A percentile compares a stretch with the other conserved stretches of the same genome.
phyloP scores from a whole-genome alignment of 1,140 invertebrate species.

The Dinoponera quadriceps region DNA sequence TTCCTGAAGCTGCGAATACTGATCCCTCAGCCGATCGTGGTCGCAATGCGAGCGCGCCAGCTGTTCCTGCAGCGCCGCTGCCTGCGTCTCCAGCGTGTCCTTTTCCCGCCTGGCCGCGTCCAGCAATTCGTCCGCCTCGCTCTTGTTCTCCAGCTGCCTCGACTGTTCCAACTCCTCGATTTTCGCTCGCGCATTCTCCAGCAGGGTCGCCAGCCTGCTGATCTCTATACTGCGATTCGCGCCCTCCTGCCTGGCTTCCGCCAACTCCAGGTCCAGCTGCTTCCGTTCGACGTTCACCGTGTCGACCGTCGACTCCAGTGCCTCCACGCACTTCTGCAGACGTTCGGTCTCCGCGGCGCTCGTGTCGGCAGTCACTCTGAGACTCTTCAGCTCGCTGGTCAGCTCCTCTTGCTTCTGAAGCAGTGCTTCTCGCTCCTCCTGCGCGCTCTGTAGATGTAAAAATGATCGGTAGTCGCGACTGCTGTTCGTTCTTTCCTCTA shows the following conservation, averaged over 20 bases:
- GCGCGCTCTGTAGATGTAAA: conserved; percentile 87
- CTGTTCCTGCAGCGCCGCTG: conserved; percentile 91
- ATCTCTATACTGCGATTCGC: conserved; percentile 90
- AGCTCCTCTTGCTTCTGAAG: conserved; percentile 93
- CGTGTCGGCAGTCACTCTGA: conserved; percentile 84
- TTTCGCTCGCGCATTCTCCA: conserved; percentile 93
- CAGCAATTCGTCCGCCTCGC: conserved; percentile 88
- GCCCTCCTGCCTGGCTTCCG: conserved; percentile 88
- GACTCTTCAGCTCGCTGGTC: conserved; percentile 87
- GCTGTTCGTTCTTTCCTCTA: not conserved
- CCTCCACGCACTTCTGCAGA: conserved; percentile 88
- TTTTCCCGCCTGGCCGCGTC: conserved; percentile 90
- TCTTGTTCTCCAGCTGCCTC: conserved; percentile 81
- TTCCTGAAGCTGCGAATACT: conserved; percentile 90
- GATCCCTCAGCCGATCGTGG: conserved; percentile 90
- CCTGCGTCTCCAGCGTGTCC: conserved; percentile 89
- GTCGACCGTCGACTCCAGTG: conserved; percentile 90
- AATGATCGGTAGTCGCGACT: not conserved
- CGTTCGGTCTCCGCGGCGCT: conserved; percentile 88
- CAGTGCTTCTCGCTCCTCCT: conserved; percentile 91
- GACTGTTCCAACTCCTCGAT: conserved; percentile 82
- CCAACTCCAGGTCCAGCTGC: conserved; percentile 90
- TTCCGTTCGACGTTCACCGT: conserved; percentile 90
- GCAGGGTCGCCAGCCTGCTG: conserved; percentile 89
- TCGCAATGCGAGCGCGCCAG: conserved; percentile 92